A percentile compares a stretch with the other conserved stretches of the same genome.
Conservation (phyloP, 2,888 invertebrate genomes). For the Tetranychus piercei region DNA sequence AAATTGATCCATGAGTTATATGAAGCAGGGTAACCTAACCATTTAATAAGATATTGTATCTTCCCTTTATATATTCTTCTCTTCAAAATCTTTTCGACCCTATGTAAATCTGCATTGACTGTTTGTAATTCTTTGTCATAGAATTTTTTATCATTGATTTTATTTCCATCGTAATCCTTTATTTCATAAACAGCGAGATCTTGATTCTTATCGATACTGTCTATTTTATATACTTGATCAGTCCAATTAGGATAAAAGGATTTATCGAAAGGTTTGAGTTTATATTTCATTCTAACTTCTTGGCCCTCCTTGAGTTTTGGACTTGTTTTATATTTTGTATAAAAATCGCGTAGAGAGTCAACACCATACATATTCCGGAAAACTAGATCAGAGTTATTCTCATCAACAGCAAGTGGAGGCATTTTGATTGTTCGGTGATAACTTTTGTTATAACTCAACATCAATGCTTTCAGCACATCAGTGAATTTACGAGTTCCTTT, state of each 20-base stretch:
- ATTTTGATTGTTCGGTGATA: not conserved
- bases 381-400: not conserved
- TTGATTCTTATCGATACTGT: not conserved
- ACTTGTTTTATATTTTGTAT: not conserved
- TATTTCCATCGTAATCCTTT: not conserved
- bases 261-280: not conserved
- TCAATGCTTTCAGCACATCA: not conserved
- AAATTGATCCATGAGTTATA: not conserved
- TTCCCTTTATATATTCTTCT: not conserved
- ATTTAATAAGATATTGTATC: not conserved
- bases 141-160: not conserved
- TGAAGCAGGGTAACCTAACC: not conserved
- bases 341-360: not conserved
- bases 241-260: conserved; percentile 13
- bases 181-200: not conserved
- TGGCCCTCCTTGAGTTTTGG: no score
- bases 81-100: not conserved
- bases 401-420: not conserved
- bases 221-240: not conserved
- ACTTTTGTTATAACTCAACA: not conserved
- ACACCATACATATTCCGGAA: conserved; percentile 5
- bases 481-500: not conserved
- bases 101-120: not conserved
- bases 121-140: not conserved
- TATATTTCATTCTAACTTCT: no score